Conservation (phyloP, 2,113 vertebrate genomes). For the Dendropsophus ebraccatus region DNA sequence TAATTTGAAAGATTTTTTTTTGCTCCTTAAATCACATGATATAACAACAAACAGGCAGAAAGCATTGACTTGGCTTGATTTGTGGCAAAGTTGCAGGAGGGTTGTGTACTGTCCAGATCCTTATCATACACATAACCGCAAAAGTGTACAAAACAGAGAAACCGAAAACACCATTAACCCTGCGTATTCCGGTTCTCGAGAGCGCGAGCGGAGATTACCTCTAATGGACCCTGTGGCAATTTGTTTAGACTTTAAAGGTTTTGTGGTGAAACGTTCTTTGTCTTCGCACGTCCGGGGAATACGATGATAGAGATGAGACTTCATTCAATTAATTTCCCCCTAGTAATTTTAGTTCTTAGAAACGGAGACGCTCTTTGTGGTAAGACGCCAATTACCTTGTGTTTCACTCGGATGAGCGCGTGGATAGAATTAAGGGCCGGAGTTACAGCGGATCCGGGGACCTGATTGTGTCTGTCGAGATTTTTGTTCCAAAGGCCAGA, state of each 20-base stretch:
- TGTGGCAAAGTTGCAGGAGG: neutral
- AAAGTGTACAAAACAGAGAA: too few relatives aligned
- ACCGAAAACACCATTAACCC: neutral
- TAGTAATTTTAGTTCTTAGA: neutral
- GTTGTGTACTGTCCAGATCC: neutral
- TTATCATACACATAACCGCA: too few relatives aligned
- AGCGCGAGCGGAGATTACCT: too few relatives aligned
- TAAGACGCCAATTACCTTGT: neutral
- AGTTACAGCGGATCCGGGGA: neutral
- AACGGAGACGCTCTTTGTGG: neutral
- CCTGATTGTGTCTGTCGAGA: neutral
- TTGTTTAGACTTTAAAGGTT: neutral
- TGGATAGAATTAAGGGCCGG: slow-evolving; percentile 2
- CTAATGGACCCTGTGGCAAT: neutral
- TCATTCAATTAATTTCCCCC: neutral
- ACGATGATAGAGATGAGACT: too few relatives aligned
- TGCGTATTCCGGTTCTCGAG: too few relatives aligned
- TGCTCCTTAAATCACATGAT: too few relatives aligned
- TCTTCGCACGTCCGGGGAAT: neutral
- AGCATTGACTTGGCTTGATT: neutral
- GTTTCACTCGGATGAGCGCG: neutral
- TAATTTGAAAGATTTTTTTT: too few relatives aligned
- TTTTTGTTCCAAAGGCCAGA: neutral
- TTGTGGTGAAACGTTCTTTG: neutral
- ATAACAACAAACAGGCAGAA: too few relatives aligned